Percentiles rank a stretch among this genome's conserved stretches.
These are phyloP conservation scores for Emmelina monodactyla DNA, from an alignment of 2,888 invertebrate species.

Conservation along the genomic window DNA sequence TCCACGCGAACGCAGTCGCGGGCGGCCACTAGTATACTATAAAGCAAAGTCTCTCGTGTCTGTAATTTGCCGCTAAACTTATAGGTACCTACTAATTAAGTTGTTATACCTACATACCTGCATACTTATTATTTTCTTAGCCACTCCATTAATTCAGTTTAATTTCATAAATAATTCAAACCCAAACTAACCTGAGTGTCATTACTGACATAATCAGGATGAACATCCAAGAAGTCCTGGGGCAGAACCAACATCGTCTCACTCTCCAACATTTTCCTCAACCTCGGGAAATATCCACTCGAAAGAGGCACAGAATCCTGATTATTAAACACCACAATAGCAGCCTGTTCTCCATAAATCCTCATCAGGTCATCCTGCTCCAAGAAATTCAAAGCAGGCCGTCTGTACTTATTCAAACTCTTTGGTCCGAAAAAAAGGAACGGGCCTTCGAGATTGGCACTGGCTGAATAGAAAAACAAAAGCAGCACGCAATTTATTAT, in stretches of 20 bases:
- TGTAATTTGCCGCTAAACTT: too few relatives aligned
- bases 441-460: slow-evolving; percentile 63
- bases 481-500: background rate
- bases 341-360: slow-evolving; percentile 64
- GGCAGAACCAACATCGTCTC: slow-evolving; percentile 60
- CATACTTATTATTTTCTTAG: background rate
- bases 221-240: slow-evolving; percentile 64
- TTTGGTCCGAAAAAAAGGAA: slow-evolving; percentile 68
- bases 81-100: too few relatives aligned
- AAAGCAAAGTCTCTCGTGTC: too few relatives aligned
- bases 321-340: slow-evolving; percentile 68
- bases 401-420: slow-evolving; percentile 45
- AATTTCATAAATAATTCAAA: too few relatives aligned
- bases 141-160: background rate
- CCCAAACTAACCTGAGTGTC: slow-evolving; percentile 66
- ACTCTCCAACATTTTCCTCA: slow-evolving; percentile 62
- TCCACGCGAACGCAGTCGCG: too few relatives aligned
- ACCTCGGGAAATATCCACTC: slow-evolving; percentile 59
- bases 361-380: slow-evolving; percentile 64
- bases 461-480: background rate
- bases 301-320: slow-evolving; percentile 64
- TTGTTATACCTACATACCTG: background rate
- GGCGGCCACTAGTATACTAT: too few relatives aligned
- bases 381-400: slow-evolving; percentile 58
- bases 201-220: slow-evolving; percentile 67